Evolutionary conservation across 1,140 invertebrate genomes (phyloP).

Genomic region (Drosophila navojoa): DNA sequence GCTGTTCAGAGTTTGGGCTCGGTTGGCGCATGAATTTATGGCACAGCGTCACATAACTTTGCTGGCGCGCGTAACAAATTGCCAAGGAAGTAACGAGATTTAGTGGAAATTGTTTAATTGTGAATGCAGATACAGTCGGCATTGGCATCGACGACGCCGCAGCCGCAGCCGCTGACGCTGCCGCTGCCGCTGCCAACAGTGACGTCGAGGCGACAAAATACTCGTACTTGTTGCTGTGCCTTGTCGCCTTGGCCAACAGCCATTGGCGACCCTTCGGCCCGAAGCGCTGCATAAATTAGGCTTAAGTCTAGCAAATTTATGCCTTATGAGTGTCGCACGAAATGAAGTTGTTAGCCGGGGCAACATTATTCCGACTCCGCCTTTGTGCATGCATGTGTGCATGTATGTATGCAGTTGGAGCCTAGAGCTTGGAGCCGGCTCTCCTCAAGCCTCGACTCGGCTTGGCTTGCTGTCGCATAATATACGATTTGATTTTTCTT

Average conservation of each 20-base stretch:
- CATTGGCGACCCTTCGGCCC: conserved; percentile 59
- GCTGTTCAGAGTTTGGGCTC: conserved; percentile 41
- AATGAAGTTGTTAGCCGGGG: conserved; percentile 83
- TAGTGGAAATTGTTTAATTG: conserved; percentile 84
- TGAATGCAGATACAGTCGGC: conserved; percentile 78
- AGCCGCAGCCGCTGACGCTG: not conserved
- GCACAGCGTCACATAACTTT: conserved; percentile 83
- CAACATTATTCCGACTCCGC: conserved; percentile 69
- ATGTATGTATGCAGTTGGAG: not conserved
- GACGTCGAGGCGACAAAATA: conserved; percentile 46
- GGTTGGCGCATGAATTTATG: conserved; percentile 82
- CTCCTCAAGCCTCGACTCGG: not conserved
- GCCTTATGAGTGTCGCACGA: conserved; percentile 80
- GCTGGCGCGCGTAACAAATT: conserved; percentile 83
- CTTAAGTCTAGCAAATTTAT: conserved; percentile 84
- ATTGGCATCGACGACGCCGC: not conserved
- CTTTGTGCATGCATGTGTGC: no score
- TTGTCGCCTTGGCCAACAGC: conserved; percentile 26
- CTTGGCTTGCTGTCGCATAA: conserved; percentile 43
- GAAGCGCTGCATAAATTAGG: conserved; percentile 81
- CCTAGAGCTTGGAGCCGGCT: not conserved
- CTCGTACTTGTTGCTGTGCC: conserved; percentile 62
- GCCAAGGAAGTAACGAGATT: conserved; percentile 83
- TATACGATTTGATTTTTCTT: conserved; percentile 82
- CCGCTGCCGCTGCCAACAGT: not conserved